Percentiles rank a stretch among this genome's conserved stretches.
Conservation (phyloP, 1,140 invertebrate species). For the Oreohelix idahoensis region DNA sequence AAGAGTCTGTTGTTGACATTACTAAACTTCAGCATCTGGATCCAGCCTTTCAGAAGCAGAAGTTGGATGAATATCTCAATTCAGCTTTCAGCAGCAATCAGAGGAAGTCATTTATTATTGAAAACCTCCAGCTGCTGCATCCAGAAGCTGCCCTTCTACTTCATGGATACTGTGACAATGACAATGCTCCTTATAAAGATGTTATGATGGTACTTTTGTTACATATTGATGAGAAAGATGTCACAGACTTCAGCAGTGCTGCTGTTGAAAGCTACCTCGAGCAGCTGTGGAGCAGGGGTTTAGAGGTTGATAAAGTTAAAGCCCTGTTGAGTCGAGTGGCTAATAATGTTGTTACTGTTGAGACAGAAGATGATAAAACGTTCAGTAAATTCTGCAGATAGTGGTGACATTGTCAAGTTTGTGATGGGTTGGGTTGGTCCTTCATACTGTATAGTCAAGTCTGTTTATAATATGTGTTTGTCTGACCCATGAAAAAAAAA, state of each 20-base stretch:
- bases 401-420: not conserved
- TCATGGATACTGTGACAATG: slow-evolving; percentile 65
- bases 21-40: not conserved
- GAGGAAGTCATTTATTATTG: slow-evolving; percentile 49
- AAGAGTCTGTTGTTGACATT: not conserved
- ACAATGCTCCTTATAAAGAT: slow-evolving; percentile 65
- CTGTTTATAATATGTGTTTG: no score
- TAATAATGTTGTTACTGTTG: slow-evolving; percentile 58
- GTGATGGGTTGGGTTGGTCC: no score
- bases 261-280: slow-evolving; percentile 48
- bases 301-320: slow-evolving; percentile 59
- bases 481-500: no score
- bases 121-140: slow-evolving; percentile 55
- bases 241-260: not conserved
- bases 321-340: slow-evolving; percentile 58
- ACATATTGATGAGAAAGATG: slow-evolving; percentile 20
- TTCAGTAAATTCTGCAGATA: not conserved
- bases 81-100: slow-evolving; percentile 35
- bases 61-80: slow-evolving; percentile 48
- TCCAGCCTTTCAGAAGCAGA: slow-evolving; percentile 40
- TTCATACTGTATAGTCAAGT: no score
- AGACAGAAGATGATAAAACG: not conserved
- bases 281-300: slow-evolving; percentile 47
- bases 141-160: slow-evolving; percentile 56
- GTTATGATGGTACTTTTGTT: slow-evolving; percentile 37